These are phyloP conservation scores for Gymnoscopelus braueri DNA, from an alignment of 2,797 vertebrate species.

Conservation along the genomic window DNA sequence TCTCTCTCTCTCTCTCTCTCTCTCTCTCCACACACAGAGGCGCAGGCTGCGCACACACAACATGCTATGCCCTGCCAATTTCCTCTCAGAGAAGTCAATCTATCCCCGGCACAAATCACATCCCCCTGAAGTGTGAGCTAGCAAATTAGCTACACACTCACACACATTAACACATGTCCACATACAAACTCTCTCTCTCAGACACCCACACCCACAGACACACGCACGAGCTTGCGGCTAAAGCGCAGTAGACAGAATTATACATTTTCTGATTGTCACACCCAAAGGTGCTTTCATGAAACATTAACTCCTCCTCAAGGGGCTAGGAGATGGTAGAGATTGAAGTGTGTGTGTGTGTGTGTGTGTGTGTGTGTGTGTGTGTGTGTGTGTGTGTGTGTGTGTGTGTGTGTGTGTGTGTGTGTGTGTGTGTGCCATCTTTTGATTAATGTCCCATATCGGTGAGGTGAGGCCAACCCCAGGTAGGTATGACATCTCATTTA, in stretches of 20 bases:
- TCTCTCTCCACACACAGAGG: not conserved
- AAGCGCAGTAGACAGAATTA: constrained; percentile 3
- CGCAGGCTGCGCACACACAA: not conserved
- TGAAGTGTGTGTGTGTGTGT: constrained; percentile 12
- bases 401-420: not conserved
- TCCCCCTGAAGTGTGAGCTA: constrained; percentile 4
- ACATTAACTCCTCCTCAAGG: constrained; percentile 25
- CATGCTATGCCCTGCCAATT: not conserved
- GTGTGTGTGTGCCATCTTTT: constrained; percentile 29
- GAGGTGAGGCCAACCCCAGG: constrained; percentile 40
- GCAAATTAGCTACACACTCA: not conserved
- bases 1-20: not conserved
- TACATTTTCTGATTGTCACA: constrained; percentile 3
- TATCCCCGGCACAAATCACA: constrained; percentile 13
- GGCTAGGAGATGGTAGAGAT: constrained; percentile 6
- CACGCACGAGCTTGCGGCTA: not conserved
- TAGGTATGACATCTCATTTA: constrained; percentile 62
- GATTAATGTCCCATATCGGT: constrained; percentile 54
- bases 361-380: constrained; percentile 1
- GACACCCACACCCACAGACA: not conserved
- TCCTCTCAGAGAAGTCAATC: constrained; percentile 18
- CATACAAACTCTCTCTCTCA: no score
- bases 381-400: not conserved
- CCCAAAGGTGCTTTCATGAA: constrained; percentile 31
- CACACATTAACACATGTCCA: not conserved